Evolutionary conservation across 2,113 vertebrate species (phyloP), one percentile per base, ranked within the genome.

Genomic region (Laterallus jamaicensis): DNA sequence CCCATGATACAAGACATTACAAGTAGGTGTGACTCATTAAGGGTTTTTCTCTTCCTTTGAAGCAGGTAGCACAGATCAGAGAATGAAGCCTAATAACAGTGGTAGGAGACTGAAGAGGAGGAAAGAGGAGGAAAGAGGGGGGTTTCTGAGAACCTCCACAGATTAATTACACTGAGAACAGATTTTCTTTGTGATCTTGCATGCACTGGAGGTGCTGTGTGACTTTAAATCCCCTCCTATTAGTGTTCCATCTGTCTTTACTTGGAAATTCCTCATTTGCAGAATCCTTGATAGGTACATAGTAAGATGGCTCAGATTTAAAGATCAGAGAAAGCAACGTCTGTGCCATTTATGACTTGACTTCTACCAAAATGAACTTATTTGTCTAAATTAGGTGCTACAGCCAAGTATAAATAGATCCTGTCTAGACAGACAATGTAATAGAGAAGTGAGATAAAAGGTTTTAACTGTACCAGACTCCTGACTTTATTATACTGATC

Each of bases 341-440:
- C 83, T 92, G 50, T 50, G 77, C 88, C 83, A 89, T 96, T 86
- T 91, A 52, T 88, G 88, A 50, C 54, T 86, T 75, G 92, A 58
- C 42, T 94, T 68, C 37, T 55, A 82, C 81, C 22, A 92, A 91
- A 95, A 93, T 89, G 62, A 85, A 73, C 59, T 71, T 91, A 94
- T 95, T 94, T 91, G 78, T 96, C 95, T 86, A 85, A 94, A 96
- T 96, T 66, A 93, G 59, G 44, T 76, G 59, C 56, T 62, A 73
- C 58, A 86, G 64, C 24, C 80, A 82, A 82, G 54, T 93, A 94
- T 87, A 96, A 96, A 97, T 95, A 92, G 95, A 95, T 50, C 64
- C 86, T 94, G 92, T 96, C 96, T 94, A 95, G 93, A 97, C 96
- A 96, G 77, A 82, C 60, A 94, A 86, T 91, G 83, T 47, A 95